Conservation (phyloP, 2,797 vertebrate genomes). For the Poecilia picta region DNA sequence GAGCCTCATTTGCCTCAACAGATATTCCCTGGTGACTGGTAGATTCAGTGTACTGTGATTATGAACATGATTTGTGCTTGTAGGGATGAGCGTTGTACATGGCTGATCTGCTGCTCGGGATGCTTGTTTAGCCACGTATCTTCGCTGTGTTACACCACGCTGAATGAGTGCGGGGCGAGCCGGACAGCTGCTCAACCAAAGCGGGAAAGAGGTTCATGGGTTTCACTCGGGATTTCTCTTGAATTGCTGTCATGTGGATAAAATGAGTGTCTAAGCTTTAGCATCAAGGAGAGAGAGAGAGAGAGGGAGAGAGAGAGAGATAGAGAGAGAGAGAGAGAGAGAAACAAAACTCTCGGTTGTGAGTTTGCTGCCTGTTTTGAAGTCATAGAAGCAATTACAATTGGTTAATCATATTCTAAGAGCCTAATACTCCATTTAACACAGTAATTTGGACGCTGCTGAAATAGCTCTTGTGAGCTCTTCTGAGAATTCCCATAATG, state of each 20-base stretch:
- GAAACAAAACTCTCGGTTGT: constrained; percentile 10
- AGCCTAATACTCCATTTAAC: constrained; percentile 76
- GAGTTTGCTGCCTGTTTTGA: constrained; percentile 56
- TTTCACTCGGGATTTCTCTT: constrained; percentile 47
- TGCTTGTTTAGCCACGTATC: constrained; percentile 47
- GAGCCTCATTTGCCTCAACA: constrained; percentile 67
- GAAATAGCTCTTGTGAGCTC: constrained; percentile 71
- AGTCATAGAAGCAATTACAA: constrained; percentile 67
- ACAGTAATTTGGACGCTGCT: constrained; percentile 67
- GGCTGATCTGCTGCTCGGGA: constrained; percentile 61
- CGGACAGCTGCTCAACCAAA: constrained; percentile 51
- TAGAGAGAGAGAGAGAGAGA: not conserved
- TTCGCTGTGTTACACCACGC: constrained; percentile 42
- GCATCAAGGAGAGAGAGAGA: constrained; percentile 11
- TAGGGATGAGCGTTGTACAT: constrained; percentile 61
- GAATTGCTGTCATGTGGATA: constrained; percentile 6
- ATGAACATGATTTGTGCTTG: constrained; percentile 74
- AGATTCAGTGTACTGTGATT: constrained; percentile 74
- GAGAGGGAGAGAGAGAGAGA: too few relatives aligned
- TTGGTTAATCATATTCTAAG: constrained; percentile 74
- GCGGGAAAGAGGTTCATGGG: constrained; percentile 48
- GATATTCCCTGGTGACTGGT: constrained; percentile 68
- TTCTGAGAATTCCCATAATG: constrained; percentile 73
- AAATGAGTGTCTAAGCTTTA: constrained; percentile 12
- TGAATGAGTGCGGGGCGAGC: constrained; percentile 36